Evolutionary conservation across 1,140 invertebrate genomes (phyloP).

Genomic region (Drosophila sechellia): DNA sequence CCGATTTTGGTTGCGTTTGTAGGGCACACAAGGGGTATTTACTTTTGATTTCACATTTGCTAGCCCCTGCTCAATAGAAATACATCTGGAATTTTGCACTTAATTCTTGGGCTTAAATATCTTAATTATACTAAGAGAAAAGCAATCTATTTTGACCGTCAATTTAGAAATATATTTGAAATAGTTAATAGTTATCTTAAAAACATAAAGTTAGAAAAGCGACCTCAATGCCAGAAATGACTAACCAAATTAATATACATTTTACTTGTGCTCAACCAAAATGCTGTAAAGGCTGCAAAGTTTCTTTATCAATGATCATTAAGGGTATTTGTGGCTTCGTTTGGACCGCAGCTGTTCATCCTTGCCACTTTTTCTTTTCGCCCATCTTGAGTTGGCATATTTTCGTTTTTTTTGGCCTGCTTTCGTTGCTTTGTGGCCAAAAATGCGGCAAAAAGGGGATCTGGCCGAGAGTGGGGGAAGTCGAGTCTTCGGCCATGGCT

Average conservation of each 20-base stretch:
- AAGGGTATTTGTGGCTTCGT: slow-evolving; percentile 37
- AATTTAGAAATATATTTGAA: too few relatives aligned
- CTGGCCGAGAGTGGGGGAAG: background rate
- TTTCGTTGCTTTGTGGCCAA: slow-evolving; percentile 49
- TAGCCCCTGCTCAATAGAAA: too few relatives aligned
- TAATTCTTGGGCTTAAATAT: too few relatives aligned
- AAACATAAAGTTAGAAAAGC: too few relatives aligned
- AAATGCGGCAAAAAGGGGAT: slow-evolving; percentile 36
- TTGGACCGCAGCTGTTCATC: slow-evolving; percentile 28
- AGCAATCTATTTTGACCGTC: too few relatives aligned
- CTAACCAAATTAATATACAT: too few relatives aligned
- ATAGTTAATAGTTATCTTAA: too few relatives aligned
- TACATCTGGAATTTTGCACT: too few relatives aligned
- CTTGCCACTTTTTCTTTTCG: slow-evolving; percentile 10
- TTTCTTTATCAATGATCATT: slow-evolving; percentile 38
- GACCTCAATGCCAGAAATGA: too few relatives aligned
- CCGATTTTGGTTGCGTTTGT: slow-evolving; percentile 13
- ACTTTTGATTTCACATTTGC: background rate
- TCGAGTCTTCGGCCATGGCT: slow-evolving; percentile 57
- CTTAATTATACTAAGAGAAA: too few relatives aligned
- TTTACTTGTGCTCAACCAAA: background rate
- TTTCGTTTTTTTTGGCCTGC: slow-evolving; percentile 20
- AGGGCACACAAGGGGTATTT: slow-evolving; percentile 2
- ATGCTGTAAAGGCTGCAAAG: slow-evolving; percentile 19
- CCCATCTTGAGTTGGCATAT: slow-evolving; percentile 46